phyloP scores from a whole-genome alignment of 2,113 vertebrate genomes.

The Piaya cayana region DNA sequence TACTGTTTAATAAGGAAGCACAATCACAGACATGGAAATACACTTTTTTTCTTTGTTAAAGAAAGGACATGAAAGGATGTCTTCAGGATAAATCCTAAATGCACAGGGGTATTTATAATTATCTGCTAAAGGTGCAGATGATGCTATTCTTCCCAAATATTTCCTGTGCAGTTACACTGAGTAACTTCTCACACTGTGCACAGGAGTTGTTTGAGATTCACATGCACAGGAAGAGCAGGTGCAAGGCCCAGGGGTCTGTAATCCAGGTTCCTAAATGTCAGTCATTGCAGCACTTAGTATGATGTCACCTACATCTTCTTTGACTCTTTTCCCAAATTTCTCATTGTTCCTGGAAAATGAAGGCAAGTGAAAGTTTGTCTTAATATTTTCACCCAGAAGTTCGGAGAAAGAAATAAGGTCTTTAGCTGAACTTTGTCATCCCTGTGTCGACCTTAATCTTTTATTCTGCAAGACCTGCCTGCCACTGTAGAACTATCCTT shows the following conservation, averaged over 20 bases:
- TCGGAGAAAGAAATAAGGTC: neutral
- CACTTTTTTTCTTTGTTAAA: neutral
- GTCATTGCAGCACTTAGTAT: accelerated
- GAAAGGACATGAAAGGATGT: neutral
- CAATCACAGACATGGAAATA: neutral
- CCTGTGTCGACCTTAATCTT: neutral
- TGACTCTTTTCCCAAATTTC: neutral
- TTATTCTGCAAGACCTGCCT: neutral
- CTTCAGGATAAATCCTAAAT: neutral
- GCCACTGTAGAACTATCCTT: neutral
- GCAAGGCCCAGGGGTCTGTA: neutral
- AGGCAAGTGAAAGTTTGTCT: neutral
- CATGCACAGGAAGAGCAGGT: neutral
- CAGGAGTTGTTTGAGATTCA: neutral
- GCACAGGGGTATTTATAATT: neutral
- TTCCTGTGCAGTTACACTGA: neutral
- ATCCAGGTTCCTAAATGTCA: neutral
- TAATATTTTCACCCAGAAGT: neutral
- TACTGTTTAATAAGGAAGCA: neutral
- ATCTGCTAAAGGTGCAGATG: neutral
- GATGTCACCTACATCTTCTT: neutral
- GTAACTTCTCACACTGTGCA: neutral
- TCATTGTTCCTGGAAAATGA: neutral
- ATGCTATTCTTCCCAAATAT: neutral
- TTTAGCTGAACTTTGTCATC: neutral